Percentiles rank a stretch among this genome's conserved stretches.
Evolutionary conservation across 1,140 invertebrate species (phyloP).

Genomic region (Drosophila mojavensis): DNA sequence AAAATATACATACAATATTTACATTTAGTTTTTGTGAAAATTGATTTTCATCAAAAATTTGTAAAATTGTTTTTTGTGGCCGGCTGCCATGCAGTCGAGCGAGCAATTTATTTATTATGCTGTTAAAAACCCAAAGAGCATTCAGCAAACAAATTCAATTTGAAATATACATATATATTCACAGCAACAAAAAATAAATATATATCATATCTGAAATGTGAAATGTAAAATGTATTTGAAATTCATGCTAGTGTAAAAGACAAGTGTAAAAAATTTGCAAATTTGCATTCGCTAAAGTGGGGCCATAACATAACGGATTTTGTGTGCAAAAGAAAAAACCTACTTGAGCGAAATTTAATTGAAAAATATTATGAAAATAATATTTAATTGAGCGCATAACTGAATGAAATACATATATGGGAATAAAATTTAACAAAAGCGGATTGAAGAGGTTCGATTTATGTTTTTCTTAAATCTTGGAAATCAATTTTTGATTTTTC

Average conservation of each 20-base stretch:
- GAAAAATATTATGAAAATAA: not conserved
- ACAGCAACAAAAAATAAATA: slow-evolving; percentile 32
- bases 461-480: no score
- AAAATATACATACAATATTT: not conserved
- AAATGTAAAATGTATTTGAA: slow-evolving; percentile 2
- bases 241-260: slow-evolving; percentile 13
- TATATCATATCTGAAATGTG: not conserved
- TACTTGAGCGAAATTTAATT: slow-evolving; percentile 50
- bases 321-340: slow-evolving; percentile 27
- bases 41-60: slow-evolving; percentile 63
- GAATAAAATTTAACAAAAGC: no score
- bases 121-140: slow-evolving; percentile 67
- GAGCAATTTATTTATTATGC: slow-evolving; percentile 65
- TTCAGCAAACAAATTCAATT: slow-evolving; percentile 68
- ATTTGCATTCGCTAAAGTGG: no score
- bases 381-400: not conserved
- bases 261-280: slow-evolving; percentile 35
- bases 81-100: slow-evolving; percentile 39
- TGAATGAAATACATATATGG: not conserved
- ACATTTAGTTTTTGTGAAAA: slow-evolving; percentile 21
- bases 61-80: slow-evolving; percentile 20
- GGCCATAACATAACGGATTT: no score
- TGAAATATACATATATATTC: slow-evolving; percentile 29
- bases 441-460: no score
- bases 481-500: no score